Evolutionary conservation across 2,888 invertebrate species (phyloP), one percentile per base, ranked within the genome.

Genomic region (Buathra laborator): DNA sequence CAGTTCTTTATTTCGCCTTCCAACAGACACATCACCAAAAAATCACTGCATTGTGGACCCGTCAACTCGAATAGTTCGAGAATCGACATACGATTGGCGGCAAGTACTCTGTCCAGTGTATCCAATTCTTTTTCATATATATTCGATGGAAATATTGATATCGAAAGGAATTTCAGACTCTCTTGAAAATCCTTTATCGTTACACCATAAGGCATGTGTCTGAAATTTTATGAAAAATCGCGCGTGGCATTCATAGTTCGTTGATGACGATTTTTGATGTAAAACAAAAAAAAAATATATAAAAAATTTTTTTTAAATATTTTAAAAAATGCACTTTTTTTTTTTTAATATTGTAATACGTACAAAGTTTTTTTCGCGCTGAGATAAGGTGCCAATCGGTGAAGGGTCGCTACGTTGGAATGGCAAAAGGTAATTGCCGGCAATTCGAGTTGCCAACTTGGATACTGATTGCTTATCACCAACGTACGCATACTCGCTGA

Each of bases 351-450:
- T 51, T 43, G 29, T 14, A 37, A 81, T 51, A 43, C 76, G 85
- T 77, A 89, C 89, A 89, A 75, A 67, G 71, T 85, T 77, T 87
- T 89, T 68, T 84, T 83, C 19, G 74, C 76, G 6, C 67, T 75
- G n/a, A 89, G 62, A 51, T 83, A 88, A 67, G 78, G 29, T 3
- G 66, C 14, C 14, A 90, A 68, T 37, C 90, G 89, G 51, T 88
- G 79, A 32, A 37, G 53, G 7, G 84, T 80, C 2, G 87, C 89
- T 46, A 90, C 81, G 48, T 83, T 87, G 4, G 88, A 88, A 46
- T 89, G 88, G 66, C 90, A 90, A 5, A 89, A 64, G 19, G 90
- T 90, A 6, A 91, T 76, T n/a, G 91, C 89, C 5, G 90, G 91
- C 59, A 90, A 37, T 56, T 86, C 51, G 4, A 90, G 82, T 71